phyloP scores from a whole-genome alignment of 2,797 vertebrate genomes.

The Crypturellus tataupa region DNA sequence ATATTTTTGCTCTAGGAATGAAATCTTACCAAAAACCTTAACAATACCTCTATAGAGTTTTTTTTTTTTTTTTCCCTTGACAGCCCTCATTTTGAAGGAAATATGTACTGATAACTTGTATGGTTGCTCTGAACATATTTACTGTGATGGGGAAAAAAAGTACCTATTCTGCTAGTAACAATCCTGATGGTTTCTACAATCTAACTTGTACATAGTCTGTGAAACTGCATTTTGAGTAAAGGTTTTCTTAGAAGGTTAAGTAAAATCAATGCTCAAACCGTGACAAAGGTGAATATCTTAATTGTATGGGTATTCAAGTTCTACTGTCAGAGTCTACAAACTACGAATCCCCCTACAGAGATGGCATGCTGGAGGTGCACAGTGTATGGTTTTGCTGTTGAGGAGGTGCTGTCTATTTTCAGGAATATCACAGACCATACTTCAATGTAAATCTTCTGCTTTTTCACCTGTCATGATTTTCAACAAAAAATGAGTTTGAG shows the following conservation, averaged over 20 bases:
- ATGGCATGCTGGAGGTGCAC: background rate
- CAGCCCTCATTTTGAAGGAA: background rate
- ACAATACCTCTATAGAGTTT: background rate
- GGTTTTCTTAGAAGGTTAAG: background rate
- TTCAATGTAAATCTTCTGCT: background rate
- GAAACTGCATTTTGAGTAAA: background rate
- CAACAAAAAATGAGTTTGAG: background rate
- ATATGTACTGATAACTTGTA: background rate
- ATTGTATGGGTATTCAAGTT: background rate
- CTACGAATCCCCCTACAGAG: background rate
- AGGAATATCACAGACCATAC: background rate
- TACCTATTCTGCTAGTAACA: background rate
- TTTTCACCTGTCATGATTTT: background rate
- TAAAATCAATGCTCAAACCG: background rate
- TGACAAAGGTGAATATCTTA: background rate
- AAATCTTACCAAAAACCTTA: background rate
- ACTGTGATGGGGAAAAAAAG: background rate
- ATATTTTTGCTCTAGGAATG: background rate
- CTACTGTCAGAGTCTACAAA: background rate
- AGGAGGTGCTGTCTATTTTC: background rate
- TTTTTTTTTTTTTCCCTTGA: background rate
- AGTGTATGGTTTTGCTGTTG: background rate
- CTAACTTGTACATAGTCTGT: background rate
- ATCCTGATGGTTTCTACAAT: background rate
- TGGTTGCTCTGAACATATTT: background rate